Evolutionary conservation across 2,888 invertebrate species (phyloP).

Genomic region (Chymomyza amoena): DNA sequence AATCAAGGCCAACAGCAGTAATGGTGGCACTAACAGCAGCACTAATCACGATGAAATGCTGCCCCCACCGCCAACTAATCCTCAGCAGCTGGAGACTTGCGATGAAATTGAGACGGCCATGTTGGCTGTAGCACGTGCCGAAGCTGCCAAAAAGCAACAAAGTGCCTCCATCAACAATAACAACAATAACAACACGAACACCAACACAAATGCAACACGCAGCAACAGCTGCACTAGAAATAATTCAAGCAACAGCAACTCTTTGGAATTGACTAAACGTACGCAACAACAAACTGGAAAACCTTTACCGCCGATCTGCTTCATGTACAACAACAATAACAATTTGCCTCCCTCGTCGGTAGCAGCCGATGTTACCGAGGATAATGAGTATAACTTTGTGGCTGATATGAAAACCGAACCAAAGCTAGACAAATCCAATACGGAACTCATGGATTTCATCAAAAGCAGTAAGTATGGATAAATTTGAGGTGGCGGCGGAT

Average conservation of each 20-base stretch:
- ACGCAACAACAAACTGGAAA: neutral
- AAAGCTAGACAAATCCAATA: constrained; percentile 29
- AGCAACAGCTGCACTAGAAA: constrained; percentile 35
- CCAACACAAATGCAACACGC: constrained; percentile 29
- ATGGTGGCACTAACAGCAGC: constrained; percentile 39
- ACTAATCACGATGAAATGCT: constrained; percentile 19
- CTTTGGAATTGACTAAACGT: neutral
- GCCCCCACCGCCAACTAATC: constrained; percentile 10
- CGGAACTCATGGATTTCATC: constrained; percentile 81
- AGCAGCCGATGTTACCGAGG: constrained; percentile 23
- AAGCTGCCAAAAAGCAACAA: constrained; percentile 52
- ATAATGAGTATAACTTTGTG: constrained; percentile 38
- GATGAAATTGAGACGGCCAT: constrained; percentile 77
- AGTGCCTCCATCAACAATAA: constrained; percentile 20
- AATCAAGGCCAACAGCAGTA: constrained; percentile 47
- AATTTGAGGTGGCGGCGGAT: too few relatives aligned
- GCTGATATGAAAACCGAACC: constrained; percentile 21
- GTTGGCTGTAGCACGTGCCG: constrained; percentile 75
- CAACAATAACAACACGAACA: constrained; percentile 27
- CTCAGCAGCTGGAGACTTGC: constrained; percentile 75
- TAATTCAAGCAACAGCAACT: constrained; percentile 19
- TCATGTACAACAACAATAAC: neutral
- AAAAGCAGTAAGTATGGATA: constrained; percentile 80
- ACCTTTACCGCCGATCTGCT: neutral
- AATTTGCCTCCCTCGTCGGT: constrained; percentile 13